Percentiles rank a stretch among this genome's conserved stretches.
Evolutionary conservation across 2,888 invertebrate species (phyloP).

Genomic region (Ochropleura plecta): DNA sequence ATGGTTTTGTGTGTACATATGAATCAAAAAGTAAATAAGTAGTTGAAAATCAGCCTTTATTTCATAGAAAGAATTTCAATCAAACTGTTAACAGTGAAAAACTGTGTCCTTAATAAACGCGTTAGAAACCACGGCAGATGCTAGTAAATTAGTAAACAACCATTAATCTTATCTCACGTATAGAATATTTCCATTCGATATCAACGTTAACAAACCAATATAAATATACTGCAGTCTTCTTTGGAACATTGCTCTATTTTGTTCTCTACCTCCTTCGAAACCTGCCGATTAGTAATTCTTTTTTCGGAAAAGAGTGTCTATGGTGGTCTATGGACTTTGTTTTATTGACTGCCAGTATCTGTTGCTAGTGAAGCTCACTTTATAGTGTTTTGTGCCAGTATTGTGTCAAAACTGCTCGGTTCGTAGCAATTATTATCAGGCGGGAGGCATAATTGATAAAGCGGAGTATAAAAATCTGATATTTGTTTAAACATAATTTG

Average conservation of each 20-base stretch:
- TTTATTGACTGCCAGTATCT: conserved; percentile 3
- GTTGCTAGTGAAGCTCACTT: neutral
- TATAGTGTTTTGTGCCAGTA: conserved; percentile 24
- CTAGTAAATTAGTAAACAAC: conserved; percentile 47
- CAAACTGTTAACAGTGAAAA: neutral
- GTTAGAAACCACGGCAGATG: conserved; percentile 22
- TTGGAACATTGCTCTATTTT: conserved; percentile 11
- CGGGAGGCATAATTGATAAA: conserved; percentile 18
- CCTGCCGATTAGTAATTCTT: neutral
- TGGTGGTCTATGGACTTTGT: conserved; percentile 1
- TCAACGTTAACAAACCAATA: conserved; percentile 15
- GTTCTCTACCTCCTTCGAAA: conserved; percentile 13
- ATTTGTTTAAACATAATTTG: neutral
- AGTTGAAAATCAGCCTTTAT: neutral
- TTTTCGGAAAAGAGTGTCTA: conserved; percentile 1
- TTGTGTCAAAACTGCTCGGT: conserved; percentile 14
- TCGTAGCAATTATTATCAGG: conserved; percentile 6
- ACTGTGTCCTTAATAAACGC: neutral
- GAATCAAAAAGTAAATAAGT: no score
- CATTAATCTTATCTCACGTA: conserved; percentile 63
- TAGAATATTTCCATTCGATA: conserved; percentile 66
- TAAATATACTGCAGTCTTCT: conserved; percentile 30
- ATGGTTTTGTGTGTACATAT: no score
- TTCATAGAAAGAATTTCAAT: neutral
- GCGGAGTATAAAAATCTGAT: neutral